phyloP scores from a whole-genome alignment of 2,888 invertebrate species.

The Drosophila paracracens region DNA sequence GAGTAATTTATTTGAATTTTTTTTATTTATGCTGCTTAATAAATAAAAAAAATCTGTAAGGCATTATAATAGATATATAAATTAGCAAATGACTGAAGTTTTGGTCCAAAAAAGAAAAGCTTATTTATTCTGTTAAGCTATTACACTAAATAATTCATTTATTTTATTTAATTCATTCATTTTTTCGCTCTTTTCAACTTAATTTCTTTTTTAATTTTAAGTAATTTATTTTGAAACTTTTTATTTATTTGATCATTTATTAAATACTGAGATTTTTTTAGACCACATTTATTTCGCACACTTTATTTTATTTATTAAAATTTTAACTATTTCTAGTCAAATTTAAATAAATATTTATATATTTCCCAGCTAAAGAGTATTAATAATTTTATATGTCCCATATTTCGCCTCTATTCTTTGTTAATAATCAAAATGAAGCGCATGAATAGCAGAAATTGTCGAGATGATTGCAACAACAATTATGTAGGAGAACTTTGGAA shows the following conservation, averaged over 20 bases:
- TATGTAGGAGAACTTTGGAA: not conserved
- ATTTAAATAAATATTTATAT: not conserved
- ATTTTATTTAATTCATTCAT: not conserved
- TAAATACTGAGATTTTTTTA: too few species aligned
- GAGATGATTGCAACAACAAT: slow-evolving; percentile 4
- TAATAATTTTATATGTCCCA: not conserved
- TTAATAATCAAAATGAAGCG: slow-evolving; percentile 5
- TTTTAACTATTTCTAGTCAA: fast-evolving
- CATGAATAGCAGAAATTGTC: slow-evolving; percentile 6
- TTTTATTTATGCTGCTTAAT: too few species aligned
- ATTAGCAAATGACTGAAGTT: not conserved
- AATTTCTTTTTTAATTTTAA: not conserved
- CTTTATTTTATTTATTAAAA: not conserved
- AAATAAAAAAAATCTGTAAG: too few species aligned
- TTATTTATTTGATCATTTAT: not conserved
- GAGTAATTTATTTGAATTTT: not conserved
- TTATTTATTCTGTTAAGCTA: not conserved
- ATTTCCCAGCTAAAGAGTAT: slow-evolving; percentile 9
- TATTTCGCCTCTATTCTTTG: not conserved
- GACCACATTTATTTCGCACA: not conserved
- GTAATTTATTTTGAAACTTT: not conserved
- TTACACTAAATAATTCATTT: not conserved
- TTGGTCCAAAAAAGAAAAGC: not conserved
- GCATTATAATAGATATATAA: not conserved
- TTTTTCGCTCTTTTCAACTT: not conserved